These are phyloP conservation scores for Setophaga kirtlandii DNA, from an alignment of 2,113 vertebrate genomes.

Conservation along the genomic window DNA sequence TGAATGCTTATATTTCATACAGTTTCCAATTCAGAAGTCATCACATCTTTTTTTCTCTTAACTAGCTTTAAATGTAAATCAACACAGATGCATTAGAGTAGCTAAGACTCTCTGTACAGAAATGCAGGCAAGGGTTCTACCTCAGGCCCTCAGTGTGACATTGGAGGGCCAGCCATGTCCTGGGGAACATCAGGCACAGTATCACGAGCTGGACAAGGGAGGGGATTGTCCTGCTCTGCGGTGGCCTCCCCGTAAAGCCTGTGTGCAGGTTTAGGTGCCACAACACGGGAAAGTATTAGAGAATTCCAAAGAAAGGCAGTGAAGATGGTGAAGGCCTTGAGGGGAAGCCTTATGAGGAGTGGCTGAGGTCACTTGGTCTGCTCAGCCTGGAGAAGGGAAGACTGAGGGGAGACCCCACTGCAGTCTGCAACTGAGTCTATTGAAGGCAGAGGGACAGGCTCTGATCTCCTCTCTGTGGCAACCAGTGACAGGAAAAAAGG, in stretches of 20 bases:
- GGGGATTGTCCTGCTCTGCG: neutral
- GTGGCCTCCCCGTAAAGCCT: accelerated
- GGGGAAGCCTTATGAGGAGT: accelerated
- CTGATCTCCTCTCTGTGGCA: neutral
- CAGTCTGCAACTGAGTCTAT: neutral
- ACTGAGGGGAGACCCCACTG: neutral
- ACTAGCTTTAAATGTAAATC: neutral
- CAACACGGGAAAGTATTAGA: neutral
- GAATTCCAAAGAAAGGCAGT: neutral
- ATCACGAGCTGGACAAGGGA: neutral
- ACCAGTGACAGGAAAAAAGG: neutral
- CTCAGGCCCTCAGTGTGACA: neutral
- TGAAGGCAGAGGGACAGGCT: neutral
- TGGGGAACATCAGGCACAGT: neutral
- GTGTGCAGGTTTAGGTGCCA: neutral
- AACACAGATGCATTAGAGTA: accelerated
- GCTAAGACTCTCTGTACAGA: neutral
- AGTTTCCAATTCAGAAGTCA: neutral
- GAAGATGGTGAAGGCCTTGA: neutral
- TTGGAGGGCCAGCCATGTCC: neutral
- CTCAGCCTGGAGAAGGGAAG: neutral
- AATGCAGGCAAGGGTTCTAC: neutral
- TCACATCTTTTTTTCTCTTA: neutral
- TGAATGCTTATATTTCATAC: neutral
- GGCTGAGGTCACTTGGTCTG: neutral